Base-by-base conservation (phyloP, 1,140 invertebrate species). In the Coboldia fuscipes region DNA sequence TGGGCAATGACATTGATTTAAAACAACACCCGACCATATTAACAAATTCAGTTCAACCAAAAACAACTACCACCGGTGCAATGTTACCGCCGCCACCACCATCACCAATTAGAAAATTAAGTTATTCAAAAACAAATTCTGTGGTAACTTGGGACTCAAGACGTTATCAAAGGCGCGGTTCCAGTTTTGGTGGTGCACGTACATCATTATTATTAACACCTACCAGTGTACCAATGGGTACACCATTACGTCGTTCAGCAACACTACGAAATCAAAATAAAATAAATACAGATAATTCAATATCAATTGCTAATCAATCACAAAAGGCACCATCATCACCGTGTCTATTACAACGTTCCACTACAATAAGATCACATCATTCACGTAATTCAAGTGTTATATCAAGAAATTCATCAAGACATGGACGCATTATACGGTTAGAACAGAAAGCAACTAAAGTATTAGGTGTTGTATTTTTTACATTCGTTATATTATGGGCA, bases 361-460 rank as follows among this genome's bases (percentile, higher is more conserved):
- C 54, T 22, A 54, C 55, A 0, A 54, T 68, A 4, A 51, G 72
- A 28, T 63, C 65, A 3, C 71, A 76, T 46, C 71, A 76, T 46
- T 68, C 70, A 1, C 60, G 75, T 26, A 77, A 75, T 37, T 77
- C 75, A n/a, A 79, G 73, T 49, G 73, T 82, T 2, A 72, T 81
- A 13, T 81, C 75, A 10, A 55, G 75, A 17, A 82, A 76, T 40
- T 78, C 77, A 2, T 78, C 77, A 3, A 60, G 78, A 0, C 79
- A 85, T 44, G 79, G 80, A 0, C 57, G 79, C 16, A 84, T 82
- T 37, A 70, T 86, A 30, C 60, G 76, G 1, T 55, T 84, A 21
- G 86, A 93, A 50, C 84, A 89, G 46, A 92, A 92, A 50, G 86
- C 86, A 0, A 90, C 84, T n/a, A 88, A 90, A 58, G 85, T 90